A percentile compares a stretch with the other conserved stretches of the same genome.
Evolutionary conservation across 2,797 vertebrate genomes (phyloP).

Genomic region (Sebastiscus albofasciatus): DNA sequence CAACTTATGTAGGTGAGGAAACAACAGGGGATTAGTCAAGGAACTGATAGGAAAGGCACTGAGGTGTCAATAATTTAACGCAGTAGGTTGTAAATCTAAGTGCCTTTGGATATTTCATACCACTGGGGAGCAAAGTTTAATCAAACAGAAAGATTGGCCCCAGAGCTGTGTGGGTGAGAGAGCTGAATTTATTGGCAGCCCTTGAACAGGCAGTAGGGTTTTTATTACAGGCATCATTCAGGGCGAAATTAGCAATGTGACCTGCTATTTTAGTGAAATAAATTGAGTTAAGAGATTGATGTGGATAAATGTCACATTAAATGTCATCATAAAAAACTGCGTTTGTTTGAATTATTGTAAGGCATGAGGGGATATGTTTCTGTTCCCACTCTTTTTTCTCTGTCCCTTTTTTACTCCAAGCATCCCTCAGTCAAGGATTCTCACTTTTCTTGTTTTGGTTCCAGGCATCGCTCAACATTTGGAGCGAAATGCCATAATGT

Average conservation of each 20-base stretch:
- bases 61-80: conserved; percentile 75
- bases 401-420: not conserved
- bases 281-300: conserved; percentile 71
- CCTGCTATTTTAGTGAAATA: conserved; percentile 72
- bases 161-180: conserved; percentile 66
- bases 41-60: conserved; percentile 51
- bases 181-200: conserved; percentile 75
- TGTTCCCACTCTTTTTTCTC: not conserved
- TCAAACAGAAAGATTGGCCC: conserved; percentile 78
- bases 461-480: conserved; percentile 63
- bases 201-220: conserved; percentile 69
- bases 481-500: conserved; percentile 66
- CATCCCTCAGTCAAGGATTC: conserved; percentile 42
- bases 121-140: conserved; percentile 77
- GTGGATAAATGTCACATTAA: conserved; percentile 77
- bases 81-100: conserved; percentile 73
- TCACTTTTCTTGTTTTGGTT: conserved; percentile 48
- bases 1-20: conserved; percentile 39
- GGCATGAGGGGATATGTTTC: conserved; percentile 14
- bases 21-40: conserved; percentile 40
- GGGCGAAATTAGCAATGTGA: conserved; percentile 76
- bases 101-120: conserved; percentile 73
- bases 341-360: conserved; percentile 49
- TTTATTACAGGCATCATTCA: conserved; percentile 80
- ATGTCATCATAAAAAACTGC: conserved; percentile 71